These are phyloP conservation scores for Coilia nasus DNA, from an alignment of 2,797 vertebrate species.

Conservation along the genomic window DNA sequence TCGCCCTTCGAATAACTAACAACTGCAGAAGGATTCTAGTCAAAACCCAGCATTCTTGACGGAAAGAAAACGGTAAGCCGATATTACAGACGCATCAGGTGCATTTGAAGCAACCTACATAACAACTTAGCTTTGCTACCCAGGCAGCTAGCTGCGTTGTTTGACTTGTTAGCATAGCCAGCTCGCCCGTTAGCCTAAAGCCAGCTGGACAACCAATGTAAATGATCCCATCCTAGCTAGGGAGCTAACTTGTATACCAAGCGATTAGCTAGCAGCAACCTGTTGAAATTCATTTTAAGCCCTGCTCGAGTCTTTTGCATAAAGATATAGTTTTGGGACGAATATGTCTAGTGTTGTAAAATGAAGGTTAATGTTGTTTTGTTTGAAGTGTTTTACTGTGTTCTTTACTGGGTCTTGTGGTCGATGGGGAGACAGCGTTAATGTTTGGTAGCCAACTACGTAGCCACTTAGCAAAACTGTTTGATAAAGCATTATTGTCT, in stretches of 20 bases:
- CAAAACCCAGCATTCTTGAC: not conserved
- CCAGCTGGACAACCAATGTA: not conserved
- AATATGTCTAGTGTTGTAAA: no score
- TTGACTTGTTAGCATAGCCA: not conserved
- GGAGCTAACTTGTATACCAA: slow-evolving; percentile 14
- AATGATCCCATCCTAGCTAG: slow-evolving; percentile 1
- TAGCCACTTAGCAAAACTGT: not conserved
- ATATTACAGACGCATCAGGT: slow-evolving; percentile 64
- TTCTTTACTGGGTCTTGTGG: not conserved
- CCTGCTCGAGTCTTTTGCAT: not conserved
- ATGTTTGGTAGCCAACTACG: slow-evolving; percentile 7
- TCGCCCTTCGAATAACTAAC: slow-evolving; percentile 9
- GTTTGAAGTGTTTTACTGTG: not conserved
- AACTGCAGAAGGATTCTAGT: not conserved
- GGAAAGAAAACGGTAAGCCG: slow-evolving; percentile 32
- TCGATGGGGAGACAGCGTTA: not conserved
- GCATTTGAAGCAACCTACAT: slow-evolving; percentile 35
- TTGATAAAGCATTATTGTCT: not conserved
- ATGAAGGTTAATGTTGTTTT: not conserved
- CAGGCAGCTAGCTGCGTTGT: slow-evolving; percentile 50
- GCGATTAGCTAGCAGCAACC: slow-evolving; percentile 19
- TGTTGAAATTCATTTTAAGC: slow-evolving; percentile 4
- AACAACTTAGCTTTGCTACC: slow-evolving; percentile 50
- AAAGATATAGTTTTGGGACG: no score
- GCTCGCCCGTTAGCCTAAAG: not conserved